phyloP scores from a whole-genome alignment of 2,888 invertebrate species.

The Aphrophora alni region DNA sequence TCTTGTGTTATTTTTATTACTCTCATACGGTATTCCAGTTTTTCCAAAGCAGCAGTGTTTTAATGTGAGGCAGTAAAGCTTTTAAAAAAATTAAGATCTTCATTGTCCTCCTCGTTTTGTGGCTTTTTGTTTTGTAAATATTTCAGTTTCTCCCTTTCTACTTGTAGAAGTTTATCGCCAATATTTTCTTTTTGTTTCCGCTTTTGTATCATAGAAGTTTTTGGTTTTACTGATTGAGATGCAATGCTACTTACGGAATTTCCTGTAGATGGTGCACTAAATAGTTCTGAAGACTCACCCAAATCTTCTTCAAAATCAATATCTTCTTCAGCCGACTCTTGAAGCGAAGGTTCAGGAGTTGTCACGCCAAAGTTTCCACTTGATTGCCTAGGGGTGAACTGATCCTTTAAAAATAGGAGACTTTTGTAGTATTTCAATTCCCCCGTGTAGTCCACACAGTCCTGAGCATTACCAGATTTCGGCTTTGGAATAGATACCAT shows the following conservation, averaged over 20 bases:
- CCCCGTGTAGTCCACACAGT: no score
- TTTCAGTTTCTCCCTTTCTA: conserved; percentile 17
- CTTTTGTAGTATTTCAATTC: no score
- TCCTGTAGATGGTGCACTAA: neutral
- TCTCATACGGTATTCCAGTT: conserved; percentile 9
- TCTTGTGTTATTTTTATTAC: conserved; percentile 11
- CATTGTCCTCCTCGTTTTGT: neutral
- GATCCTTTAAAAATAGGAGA: no score
- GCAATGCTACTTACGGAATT: neutral
- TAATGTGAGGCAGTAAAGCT: neutral
- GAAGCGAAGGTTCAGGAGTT: neutral
- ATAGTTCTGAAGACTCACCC: conserved; percentile 13
- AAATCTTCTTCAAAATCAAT: conserved; percentile 2
- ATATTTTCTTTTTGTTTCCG: no score
- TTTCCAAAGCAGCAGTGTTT: neutral
- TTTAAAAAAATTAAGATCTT: neutral
- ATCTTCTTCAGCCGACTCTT: conserved; percentile 18
- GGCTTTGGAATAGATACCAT: no score
- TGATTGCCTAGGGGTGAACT: conserved; percentile 18
- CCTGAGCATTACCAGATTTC: neutral
- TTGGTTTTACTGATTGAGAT: no score
- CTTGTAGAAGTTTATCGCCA: no score
- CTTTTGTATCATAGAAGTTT: neutral
- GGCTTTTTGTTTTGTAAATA: neutral
- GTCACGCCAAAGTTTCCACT: conserved; percentile 22